Evolutionary conservation across 2,797 vertebrate genomes (phyloP).

Genomic region (Enteromius thamalakanensis): DNA sequence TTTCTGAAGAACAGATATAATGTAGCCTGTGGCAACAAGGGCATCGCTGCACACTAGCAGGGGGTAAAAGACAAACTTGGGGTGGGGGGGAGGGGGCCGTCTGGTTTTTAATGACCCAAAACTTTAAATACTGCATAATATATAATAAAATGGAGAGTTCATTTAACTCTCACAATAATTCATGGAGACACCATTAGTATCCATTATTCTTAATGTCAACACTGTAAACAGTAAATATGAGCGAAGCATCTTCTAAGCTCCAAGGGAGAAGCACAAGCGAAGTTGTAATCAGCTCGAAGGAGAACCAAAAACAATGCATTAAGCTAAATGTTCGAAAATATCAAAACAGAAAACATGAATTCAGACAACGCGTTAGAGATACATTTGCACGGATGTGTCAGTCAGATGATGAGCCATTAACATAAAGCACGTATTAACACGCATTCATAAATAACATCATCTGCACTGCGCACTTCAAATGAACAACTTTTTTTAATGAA

Average conservation of each 20-base stretch:
- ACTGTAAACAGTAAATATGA: slow-evolving; percentile 93
- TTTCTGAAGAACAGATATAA: slow-evolving; percentile 83
- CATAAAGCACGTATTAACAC: slow-evolving; percentile 34
- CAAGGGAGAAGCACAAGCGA: slow-evolving; percentile 67
- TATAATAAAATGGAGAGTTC: slow-evolving; percentile 98
- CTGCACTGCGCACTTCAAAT: slow-evolving; percentile 15
- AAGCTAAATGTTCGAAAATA: slow-evolving; percentile 56
- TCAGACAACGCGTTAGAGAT: slow-evolving; percentile 12
- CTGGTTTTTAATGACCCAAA: slow-evolving; percentile 99
- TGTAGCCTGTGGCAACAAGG: slow-evolving; percentile 88
- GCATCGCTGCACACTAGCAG: slow-evolving; percentile 85
- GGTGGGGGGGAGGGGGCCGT: slow-evolving; percentile 78
- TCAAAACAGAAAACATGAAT: slow-evolving; percentile 33
- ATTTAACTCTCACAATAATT: slow-evolving; percentile 96
- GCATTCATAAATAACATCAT: slow-evolving; percentile 39
- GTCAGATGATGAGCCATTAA: slow-evolving; percentile 32
- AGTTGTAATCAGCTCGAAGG: slow-evolving; percentile 74
- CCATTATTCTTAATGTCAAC: slow-evolving; percentile 96
- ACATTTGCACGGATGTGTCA: slow-evolving; percentile 29
- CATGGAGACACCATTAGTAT: slow-evolving; percentile 96
- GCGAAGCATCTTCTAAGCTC: slow-evolving; percentile 72
- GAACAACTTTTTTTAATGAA: slow-evolving; percentile 42
- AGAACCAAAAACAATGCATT: slow-evolving; percentile 60
- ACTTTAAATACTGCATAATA: slow-evolving; percentile 99
- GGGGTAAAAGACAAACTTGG: slow-evolving; percentile 90